Evolutionary conservation across 1,140 invertebrate species (phyloP), one percentile per base, ranked within the genome.

Genomic region (Lerema accius): DNA sequence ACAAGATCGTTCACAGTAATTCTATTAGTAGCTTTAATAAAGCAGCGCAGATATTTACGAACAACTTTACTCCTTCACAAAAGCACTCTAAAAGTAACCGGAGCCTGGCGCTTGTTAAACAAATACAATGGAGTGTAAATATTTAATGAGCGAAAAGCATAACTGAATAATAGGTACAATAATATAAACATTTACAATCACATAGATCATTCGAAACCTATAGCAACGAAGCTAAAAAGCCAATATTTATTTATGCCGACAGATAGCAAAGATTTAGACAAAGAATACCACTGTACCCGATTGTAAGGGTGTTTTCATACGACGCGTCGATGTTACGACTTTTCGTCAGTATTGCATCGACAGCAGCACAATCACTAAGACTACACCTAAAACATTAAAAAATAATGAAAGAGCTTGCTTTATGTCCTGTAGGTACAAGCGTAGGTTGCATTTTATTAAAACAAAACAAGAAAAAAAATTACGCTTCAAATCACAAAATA

Each of bases 101-200:
- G 5, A 11, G 26, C 42, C 23, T 35, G 43, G 53, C 45, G 13
- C 17, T 45, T 26, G 39, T 55, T 40, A 13, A 58, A n/a, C 53
- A 42, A 19, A 59, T 26, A 59, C 37, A 42, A 43, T 28, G 42
- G 16, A 35, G 45, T 10, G 42, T 43, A 23, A 59, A 59, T 59
- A 59, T 46, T 59, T 46, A 46, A 59, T 59, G 28, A 59, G 28
- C 40, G 28, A 23, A 43, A 43, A 19, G 15, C n/a, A 14, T n/a
- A 53, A 42, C 19, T 35, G 40, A 23, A 46, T 37, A n/a, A 10
- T 10, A n/a, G 10, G 9, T 35, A 45, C 19, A 5, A 5, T 23
- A 45, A 58, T 45, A 58, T 59, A 46, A 59, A 59, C 42, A 59
- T 46, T 37, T 19, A 45, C 42, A 37, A 59, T 59, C 46, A 46